These are phyloP conservation scores for Bicyclus anynana DNA, from an alignment of 1,140 invertebrate species.

Conservation along the genomic window DNA sequence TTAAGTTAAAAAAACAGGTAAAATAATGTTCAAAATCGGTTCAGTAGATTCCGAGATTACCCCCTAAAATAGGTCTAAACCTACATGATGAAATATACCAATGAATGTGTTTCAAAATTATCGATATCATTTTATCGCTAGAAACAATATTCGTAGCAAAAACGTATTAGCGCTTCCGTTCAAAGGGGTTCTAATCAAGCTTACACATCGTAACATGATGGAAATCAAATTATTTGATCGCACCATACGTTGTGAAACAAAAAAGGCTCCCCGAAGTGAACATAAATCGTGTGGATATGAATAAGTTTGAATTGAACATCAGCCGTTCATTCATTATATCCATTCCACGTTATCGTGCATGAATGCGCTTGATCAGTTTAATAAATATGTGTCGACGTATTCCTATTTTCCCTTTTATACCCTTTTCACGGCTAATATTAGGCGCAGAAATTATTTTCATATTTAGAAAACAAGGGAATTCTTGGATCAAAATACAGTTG, in stretches of 20 bases:
- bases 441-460: no score
- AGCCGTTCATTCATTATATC: neutral
- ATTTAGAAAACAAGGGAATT: no score
- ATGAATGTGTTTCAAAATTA: no score
- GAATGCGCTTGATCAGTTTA: neutral
- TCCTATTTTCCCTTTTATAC: no score
- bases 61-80: no score
- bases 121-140: neutral
- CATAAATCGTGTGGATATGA: slow-evolving; percentile 33
- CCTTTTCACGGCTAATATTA: no score
- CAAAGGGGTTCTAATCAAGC: slow-evolving; percentile 2
- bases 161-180: neutral
- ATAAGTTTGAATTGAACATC: slow-evolving; percentile 26
- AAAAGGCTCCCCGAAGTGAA: slow-evolving; percentile 14
- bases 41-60: no score
- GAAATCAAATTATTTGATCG: slow-evolving; percentile 8
- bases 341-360: neutral
- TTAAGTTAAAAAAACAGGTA: no score
- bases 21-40: no score
- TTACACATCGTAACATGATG: neutral
- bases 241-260: slow-evolving; percentile 5
- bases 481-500: no score
- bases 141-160: neutral
- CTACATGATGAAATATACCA: no score
- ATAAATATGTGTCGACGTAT: neutral